Conservation (phyloP, 2,797 vertebrate species). For the Chaenodraco wilsoni region DNA sequence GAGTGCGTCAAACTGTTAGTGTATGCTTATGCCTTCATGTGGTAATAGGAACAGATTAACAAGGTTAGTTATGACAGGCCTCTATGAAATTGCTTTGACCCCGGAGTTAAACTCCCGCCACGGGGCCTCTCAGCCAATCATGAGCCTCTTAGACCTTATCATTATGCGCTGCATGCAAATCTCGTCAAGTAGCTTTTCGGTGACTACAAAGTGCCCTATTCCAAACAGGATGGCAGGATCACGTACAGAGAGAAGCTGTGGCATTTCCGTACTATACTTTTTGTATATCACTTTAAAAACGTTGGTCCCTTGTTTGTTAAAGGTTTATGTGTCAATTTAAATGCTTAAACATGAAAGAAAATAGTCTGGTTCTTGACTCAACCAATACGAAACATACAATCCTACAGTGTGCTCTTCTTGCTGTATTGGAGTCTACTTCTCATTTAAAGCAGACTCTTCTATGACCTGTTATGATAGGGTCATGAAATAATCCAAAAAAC, state of each 20-base stretch:
- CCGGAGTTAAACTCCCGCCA: conserved; percentile 63
- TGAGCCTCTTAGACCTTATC: conserved; percentile 59
- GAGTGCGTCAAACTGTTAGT: conserved; percentile 18
- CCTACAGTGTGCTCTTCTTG: neutral
- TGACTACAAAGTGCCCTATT: conserved; percentile 42
- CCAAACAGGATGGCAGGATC: conserved; percentile 23
- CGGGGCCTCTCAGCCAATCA: conserved; percentile 70
- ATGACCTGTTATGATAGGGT: conserved; percentile 32
- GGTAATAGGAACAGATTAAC: conserved; percentile 68
- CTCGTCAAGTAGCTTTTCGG: conserved; percentile 53
- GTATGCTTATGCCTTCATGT: conserved; percentile 25
- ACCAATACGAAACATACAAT: conserved; percentile 8
- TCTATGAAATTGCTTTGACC: conserved; percentile 73
- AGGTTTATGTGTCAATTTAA: neutral
- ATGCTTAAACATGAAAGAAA: neutral
- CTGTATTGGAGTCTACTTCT: conserved; percentile 11
- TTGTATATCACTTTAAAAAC: neutral
- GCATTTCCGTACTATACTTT: conserved; percentile 10
- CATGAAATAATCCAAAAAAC: conserved; percentile 31
- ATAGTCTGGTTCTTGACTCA: conserved; percentile 5
- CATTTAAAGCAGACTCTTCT: conserved; percentile 26
- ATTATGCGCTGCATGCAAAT: conserved; percentile 61
- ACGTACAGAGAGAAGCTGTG: neutral
- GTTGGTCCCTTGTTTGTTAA: neutral
- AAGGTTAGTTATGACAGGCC: conserved; percentile 67